Base-by-base conservation (phyloP, 2,113 vertebrate species). In the Tauraco erythrolophus region DNA sequence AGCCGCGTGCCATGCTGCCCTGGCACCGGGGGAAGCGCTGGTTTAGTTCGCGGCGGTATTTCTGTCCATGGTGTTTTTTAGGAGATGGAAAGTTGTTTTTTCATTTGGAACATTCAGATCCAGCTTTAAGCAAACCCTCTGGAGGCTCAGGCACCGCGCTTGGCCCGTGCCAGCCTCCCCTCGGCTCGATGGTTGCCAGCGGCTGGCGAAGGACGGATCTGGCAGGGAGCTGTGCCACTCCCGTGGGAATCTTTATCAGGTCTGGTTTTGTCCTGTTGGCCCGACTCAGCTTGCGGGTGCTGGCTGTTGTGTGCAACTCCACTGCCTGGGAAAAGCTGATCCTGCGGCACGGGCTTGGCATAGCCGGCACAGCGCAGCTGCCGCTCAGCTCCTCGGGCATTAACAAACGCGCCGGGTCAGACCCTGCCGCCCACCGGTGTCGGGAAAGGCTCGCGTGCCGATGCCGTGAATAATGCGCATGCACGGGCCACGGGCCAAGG, bases 381-480 rank as follows among this genome's bases (percentile, higher is more conserved):
- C 84, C 3, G 4, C 81, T 48, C 8, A 1, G 8, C 39, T 60
- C 58, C 31, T 1, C 0, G 39, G 76, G 43, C 91, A 33, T 9
- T 18, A 33, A 23, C 57, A 43, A 35, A 24, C 0, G 2, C 0
- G 0, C 62, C 1, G 24, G 7, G 70, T 10, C 2, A 0, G 79
- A 14, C 87, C 51, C 17, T 18, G 60, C 69, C 7, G 3, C 91
- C 93, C 70, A 11, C 77, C 11, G 6, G 39, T 37, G 88, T 37
- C 2, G n/a, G 92, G 88, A 65, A 80, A 18, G 8, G 60, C 91
- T 50, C 7, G 3, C 71, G 7, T 94, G 86, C 95, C 69, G 0
- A 45, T 14, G 60, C 46, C 13, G 7, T 96, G 96, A 96, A 81
- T 92, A 94, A 94, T 3, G 1, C 3, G 69, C 1, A 1, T 3